A percentile compares a stretch with the other conserved stretches of the same genome.
Evolutionary conservation across 2,797 vertebrate genomes (phyloP).

Genomic region (Gobio occitaniae): DNA sequence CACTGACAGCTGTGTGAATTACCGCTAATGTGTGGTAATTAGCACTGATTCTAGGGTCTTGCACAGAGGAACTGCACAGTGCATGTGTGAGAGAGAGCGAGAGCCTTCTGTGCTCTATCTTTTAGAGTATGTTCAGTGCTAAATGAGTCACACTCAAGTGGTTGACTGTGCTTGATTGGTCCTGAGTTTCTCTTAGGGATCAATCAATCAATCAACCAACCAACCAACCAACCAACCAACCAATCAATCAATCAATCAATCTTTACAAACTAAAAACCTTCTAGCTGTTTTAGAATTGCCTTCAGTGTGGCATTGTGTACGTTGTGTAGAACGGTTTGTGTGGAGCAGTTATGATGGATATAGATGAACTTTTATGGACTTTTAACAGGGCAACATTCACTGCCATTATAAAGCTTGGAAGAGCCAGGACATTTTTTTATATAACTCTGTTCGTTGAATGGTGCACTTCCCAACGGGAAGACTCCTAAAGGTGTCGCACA

Average conservation of each 20-base stretch:
- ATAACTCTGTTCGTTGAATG: too few relatives aligned
- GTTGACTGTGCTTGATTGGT: constrained; percentile 1
- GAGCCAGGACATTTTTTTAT: too few relatives aligned
- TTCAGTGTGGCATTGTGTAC: background rate
- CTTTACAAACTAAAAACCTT: background rate
- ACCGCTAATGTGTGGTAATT: constrained; percentile 57
- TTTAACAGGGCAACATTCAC: too few relatives aligned
- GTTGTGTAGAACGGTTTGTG: background rate
- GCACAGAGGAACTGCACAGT: constrained; percentile 44
- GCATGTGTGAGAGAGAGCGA: constrained; percentile 4
- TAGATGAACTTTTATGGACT: too few relatives aligned
- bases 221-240: background rate
- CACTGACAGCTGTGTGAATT: constrained; percentile 57
- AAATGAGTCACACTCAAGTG: constrained; percentile 16
- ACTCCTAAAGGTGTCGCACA: too few relatives aligned
- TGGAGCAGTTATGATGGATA: too few relatives aligned
- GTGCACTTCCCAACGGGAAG: too few relatives aligned
- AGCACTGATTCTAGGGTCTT: constrained; percentile 59
- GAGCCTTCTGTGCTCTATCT: background rate
- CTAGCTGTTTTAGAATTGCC: too few relatives aligned
- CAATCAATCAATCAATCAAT: background rate
- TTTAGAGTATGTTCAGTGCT: constrained; percentile 26
- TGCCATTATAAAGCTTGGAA: too few relatives aligned
- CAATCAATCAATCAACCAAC: background rate
- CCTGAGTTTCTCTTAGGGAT: background rate